These are phyloP conservation scores for Marronus borbonicus DNA, from an alignment of 2,888 invertebrate genomes.

Conservation along the genomic window DNA sequence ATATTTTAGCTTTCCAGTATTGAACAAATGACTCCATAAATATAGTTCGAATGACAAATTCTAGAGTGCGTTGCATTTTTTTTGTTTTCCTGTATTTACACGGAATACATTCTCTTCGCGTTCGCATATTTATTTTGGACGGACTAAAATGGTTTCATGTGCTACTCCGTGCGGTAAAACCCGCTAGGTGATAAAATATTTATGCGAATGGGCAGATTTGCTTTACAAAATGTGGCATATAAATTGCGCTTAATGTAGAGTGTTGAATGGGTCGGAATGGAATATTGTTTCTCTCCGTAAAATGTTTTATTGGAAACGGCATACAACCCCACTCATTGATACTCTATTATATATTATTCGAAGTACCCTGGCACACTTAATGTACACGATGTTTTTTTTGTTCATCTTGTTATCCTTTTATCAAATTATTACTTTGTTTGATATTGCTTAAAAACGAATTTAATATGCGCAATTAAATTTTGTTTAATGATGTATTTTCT, in stretches of 20 bases:
- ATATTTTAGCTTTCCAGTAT: slow-evolving; percentile 1
- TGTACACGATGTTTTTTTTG: background rate
- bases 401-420: too few relatives aligned
- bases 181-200: slow-evolving; percentile 27
- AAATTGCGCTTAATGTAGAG: slow-evolving; percentile 30
- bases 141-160: background rate
- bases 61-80: background rate
- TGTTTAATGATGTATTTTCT: background rate
- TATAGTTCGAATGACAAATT: slow-evolving; percentile 12
- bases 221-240: slow-evolving; percentile 36
- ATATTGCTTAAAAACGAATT: too few relatives aligned
- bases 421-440: too few relatives aligned
- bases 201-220: slow-evolving; percentile 26
- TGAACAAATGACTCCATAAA: slow-evolving; percentile 4
- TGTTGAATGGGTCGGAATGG: slow-evolving; percentile 19
- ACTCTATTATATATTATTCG: background rate
- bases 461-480: background rate
- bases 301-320: slow-evolving; percentile 19
- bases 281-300: slow-evolving; percentile 12
- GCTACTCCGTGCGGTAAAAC: background rate
- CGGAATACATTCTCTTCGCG: background rate
- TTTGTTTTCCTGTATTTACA: background rate
- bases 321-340: background rate
- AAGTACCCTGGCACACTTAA: background rate
- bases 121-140: slow-evolving; percentile 9